Base-by-base conservation (phyloP, 2,888 invertebrate genomes). In the Hyposoter dolosus region DNA sequence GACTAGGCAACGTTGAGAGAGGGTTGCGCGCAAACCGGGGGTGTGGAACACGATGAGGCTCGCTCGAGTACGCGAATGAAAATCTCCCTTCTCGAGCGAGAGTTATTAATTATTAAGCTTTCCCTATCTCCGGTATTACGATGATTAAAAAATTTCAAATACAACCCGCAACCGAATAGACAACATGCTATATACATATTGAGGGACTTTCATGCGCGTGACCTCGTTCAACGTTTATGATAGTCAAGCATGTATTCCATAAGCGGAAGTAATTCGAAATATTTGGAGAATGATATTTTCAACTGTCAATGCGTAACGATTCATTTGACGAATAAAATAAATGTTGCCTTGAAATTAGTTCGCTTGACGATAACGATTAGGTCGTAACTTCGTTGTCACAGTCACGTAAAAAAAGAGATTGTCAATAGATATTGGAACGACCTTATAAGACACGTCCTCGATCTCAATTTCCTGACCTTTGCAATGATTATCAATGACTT, bases 71-170 rank as follows among this genome's bases (percentile, higher is more conserved):
- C 83, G 66, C 66, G 45, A 80, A 83, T 83, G 80, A 77, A 85
- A 85, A 79, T 72, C 69, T 32, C 65, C 56, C 72, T 45, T 82
- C 80, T 83, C 79, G 76, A 80, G 79, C 88, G 88, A 87, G 88
- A 90, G 90, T 92, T 92, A 92, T 92, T 92, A 92, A 91, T 93
- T 92, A 92, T 91, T 90, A 90, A 91, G 89, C 89, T 89, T 87
- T 19, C 56, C 66, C 47, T 71, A 85, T 23, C 56, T 66, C 89
- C 88, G 87, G 89, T 91, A 92, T 92, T 90, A 91, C 89, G 89
- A 89, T 93, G 92, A 92, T 93, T 93, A 92, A 92, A 92, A 91
- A 91, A 56, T 53, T 90, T 90, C 88, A 90, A 90, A 90, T 91
- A 82, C 72, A 84, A 77, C 89, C 28, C 60, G 15, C 60, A 28